phyloP scores from a whole-genome alignment of 1,140 invertebrate species.

The Ladona fulva region DNA sequence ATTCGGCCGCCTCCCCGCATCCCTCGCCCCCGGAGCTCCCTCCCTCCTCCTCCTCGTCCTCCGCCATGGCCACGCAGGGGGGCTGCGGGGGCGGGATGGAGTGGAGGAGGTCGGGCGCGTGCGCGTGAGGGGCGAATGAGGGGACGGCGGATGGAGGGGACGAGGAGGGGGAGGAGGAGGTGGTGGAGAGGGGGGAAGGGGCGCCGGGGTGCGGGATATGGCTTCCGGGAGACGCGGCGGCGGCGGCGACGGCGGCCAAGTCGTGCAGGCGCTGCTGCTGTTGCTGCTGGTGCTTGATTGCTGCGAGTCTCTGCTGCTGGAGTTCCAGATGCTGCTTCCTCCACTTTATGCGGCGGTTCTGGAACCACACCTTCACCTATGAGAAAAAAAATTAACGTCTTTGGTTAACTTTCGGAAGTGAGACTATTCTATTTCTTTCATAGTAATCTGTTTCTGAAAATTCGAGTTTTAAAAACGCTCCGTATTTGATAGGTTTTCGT shows the following conservation, averaged over 20 bases:
- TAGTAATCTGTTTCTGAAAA: too few relatives aligned
- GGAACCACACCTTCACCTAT: constrained; percentile 95
- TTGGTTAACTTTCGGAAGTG: too few relatives aligned
- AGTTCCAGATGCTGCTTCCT: constrained; percentile 86
- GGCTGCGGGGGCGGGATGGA: not conserved
- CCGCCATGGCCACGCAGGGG: not conserved
- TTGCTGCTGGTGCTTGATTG: constrained; percentile 53
- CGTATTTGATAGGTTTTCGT: too few relatives aligned
- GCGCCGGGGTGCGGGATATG: not conserved
- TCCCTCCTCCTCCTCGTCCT: not conserved
- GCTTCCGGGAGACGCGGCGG: not conserved
- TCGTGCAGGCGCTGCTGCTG: constrained; percentile 36
- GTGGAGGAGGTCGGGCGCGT: not conserved
- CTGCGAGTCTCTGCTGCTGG: constrained; percentile 75
- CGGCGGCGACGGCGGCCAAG: not conserved
- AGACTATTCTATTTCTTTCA: too few relatives aligned
- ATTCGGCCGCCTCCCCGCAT: not conserved
- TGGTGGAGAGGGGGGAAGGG: not conserved
- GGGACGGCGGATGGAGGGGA: not conserved
- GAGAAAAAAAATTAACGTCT: constrained; percentile 17
- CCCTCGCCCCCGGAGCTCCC: not conserved
- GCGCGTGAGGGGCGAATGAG: not conserved
- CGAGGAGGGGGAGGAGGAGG: not conserved
- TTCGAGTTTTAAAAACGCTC: too few relatives aligned
- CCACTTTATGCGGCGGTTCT: constrained; percentile 94